Base-by-base conservation (phyloP, 2,113 vertebrate species). In the Ceuthmochares aereus region DNA sequence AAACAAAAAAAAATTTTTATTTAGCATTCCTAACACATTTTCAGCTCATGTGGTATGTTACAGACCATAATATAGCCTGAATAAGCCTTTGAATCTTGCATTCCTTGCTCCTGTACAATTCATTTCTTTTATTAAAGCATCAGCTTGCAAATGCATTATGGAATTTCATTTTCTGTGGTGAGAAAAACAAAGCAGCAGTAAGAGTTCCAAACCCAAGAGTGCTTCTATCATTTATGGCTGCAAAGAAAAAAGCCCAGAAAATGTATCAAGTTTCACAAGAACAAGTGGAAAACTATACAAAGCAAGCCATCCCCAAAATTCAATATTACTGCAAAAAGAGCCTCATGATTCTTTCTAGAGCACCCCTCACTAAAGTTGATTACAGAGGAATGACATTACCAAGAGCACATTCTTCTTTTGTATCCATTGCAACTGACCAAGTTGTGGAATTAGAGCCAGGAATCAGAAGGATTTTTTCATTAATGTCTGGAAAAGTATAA, bases 51-150 rank as follows among this genome's bases (percentile, higher is more conserved):
- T 16, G 18, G n/a, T 42, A 60, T 34, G 60, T 70, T 37, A 75
- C 3, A 67, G 70, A 75, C 55, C 11, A 32, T 42, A 76, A 42
- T 14, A 30, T 4, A 64, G 12, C 29, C 77, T 64, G 49, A 72
- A 42, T 21, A 75, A 84, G 52, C 52, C 43, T 72, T 59, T 60
- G n/a, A 37, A 82, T 78, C 84, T 70, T 93, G 37, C 34, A 78
- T 75, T 87, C 20, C 43, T 82, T 78, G 32, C 56, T 75, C 32
- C 59, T 74, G 34, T 29, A 72, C 51, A 70, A 21, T 78, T 63
- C 16, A 54, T 56, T 91, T 87, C 32, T 79, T 94, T 93, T 75
- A 91, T 79, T 89, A 68, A 87, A 89, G 47, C 21, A 84, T 42
- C 70, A 87, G 29, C 23, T 89, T 82, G 37, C 37, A 89, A 78